Evolutionary conservation across 1,140 invertebrate genomes (phyloP).

Genomic region (Whitmania pigra): DNA sequence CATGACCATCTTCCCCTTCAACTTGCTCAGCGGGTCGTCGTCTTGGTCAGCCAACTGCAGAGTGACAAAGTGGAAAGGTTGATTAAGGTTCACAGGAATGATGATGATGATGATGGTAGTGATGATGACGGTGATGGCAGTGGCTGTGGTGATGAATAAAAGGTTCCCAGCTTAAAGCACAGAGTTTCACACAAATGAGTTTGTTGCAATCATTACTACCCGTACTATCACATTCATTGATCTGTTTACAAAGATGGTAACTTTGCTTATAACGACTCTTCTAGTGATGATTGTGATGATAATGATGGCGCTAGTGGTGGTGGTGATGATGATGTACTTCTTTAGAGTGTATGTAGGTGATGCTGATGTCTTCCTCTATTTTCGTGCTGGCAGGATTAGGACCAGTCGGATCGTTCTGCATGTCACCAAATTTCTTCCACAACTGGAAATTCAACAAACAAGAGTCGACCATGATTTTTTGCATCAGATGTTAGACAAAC

Average conservation of each 20-base stretch:
- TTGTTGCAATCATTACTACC: no score
- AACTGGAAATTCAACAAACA: constrained; percentile 40
- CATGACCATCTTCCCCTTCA: constrained; percentile 69
- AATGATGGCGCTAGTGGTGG: not conserved
- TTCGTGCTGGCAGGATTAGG: constrained; percentile 92
- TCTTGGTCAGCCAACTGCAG: constrained; percentile 53
- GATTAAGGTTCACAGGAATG: not conserved
- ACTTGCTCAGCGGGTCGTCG: constrained; percentile 65
- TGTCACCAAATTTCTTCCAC: constrained; percentile 87
- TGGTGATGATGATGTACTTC: constrained; percentile 34
- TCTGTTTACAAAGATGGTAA: no score
- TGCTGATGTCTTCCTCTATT: constrained; percentile 84
- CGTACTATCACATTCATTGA: no score
- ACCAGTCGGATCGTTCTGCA: constrained; percentile 74
- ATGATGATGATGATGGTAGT: not conserved
- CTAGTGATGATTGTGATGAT: not conserved
- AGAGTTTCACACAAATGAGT: no score
- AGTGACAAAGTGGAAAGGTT: not conserved
- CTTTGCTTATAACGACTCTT: not conserved
- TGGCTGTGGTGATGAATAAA: no score
- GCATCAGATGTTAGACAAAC: no score
- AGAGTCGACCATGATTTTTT: no score
- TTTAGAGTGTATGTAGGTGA: constrained; percentile 55
- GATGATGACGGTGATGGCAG: no score
- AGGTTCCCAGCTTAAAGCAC: no score